Conservation (phyloP, 2,797 vertebrate species). For the Sebastiscus albofasciatus region DNA sequence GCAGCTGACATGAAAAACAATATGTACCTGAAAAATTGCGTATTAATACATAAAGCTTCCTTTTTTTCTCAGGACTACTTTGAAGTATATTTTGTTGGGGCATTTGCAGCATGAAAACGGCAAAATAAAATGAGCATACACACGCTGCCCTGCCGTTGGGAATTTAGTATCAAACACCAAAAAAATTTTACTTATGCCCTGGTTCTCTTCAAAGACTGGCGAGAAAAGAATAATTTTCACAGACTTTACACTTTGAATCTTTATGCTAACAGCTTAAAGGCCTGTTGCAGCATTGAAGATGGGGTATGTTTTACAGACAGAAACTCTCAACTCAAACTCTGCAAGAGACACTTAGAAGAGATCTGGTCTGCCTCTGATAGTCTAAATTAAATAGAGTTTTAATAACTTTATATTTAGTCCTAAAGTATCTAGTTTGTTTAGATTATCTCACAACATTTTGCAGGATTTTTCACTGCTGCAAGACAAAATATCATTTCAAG, state of each 20-base stretch:
- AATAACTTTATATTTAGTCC: too few species aligned
- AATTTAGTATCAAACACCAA: not conserved
- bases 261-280: not conserved
- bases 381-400: not conserved
- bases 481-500: not conserved
- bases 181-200: not conserved
- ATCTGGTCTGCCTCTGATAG: not conserved
- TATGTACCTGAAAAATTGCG: not conserved
- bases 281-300: not conserved
- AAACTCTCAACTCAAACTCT: not conserved
- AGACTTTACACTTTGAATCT: not conserved
- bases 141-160: not conserved
- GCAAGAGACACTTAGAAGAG: not conserved
- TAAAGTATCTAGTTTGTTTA: not conserved
- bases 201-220: constrained; percentile 2
- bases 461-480: not conserved
- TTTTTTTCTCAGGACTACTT: constrained; percentile 3
- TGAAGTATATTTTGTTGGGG: constrained; percentile 2
- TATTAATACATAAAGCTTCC: not conserved
- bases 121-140: not conserved
- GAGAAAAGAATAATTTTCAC: not conserved
- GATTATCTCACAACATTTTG: not conserved
- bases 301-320: not conserved
- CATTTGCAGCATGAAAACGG: constrained; percentile 20
- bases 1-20: not conserved